Evolutionary conservation across 1,140 invertebrate genomes (phyloP), one percentile per base, ranked within the genome.

Genomic region (Bombus confusus): DNA sequence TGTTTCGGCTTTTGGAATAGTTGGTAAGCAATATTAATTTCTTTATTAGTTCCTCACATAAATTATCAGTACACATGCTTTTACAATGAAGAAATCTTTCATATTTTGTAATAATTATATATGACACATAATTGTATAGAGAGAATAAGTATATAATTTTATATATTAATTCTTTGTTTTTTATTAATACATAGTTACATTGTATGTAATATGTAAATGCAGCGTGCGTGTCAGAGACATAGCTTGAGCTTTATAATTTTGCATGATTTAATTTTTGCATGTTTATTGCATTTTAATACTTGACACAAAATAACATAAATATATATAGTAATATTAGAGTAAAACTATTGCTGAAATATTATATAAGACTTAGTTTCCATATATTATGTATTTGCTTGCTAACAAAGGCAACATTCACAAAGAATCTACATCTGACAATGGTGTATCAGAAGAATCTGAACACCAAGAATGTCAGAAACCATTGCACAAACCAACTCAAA

Each of bases 1-100:
- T 76, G 97, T 98, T 22, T 99, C 98, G 71, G 98, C 98, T 22
- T 99, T 98, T 97, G 98, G 98, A 39, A 98, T 99, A 93, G 97
- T 98, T 92, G 98, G 98, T 98, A 96, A 95, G 93, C 91, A 69
- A 62, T 15, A 10, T 52, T 52, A 6, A 37, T 52, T 10, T 43
- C 15, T n/a, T 39, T 62, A 22, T 28, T 43, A 59, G n/a, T 62
- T 62, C 71, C 37, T 64, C 12, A 69, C 47, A 83, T 43, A 83
- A n/a, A 62, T 37, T 34, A 62, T 85, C 31, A 43, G 8, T 79
- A 84, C 87, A 90, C 64, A 74, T 84, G 75, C 74, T 80, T 90
- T 13, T 52, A 79, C 64, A 83, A n/a, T 81, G 75, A 79, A 85
- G 47, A 79, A 72, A 37, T 8, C 74, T 22, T 18, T 69, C 18